Percentiles rank a stretch among this genome's conserved stretches.
phyloP scores from a whole-genome alignment of 2,113 vertebrate genomes.

The Trichomycterus rosablanca region DNA sequence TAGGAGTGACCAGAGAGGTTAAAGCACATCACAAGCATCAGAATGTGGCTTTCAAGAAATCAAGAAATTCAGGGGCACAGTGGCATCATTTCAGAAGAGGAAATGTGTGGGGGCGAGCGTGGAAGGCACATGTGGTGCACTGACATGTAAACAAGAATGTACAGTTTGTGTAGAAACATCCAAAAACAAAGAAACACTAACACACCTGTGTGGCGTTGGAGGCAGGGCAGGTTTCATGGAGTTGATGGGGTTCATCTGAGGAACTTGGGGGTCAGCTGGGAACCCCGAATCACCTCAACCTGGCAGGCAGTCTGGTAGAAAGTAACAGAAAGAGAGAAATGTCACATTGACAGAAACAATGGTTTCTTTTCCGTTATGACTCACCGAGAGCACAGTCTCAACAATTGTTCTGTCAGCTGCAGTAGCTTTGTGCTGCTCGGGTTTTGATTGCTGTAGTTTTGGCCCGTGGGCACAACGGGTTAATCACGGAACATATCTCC shows the following conservation, averaged over 20 bases:
- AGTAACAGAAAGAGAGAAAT: conserved; percentile 26
- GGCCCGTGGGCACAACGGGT: conserved; percentile 25
- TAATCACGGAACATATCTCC: conserved; percentile 32
- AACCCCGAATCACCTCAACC: conserved; percentile 57
- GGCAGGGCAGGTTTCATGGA: conserved; percentile 92
- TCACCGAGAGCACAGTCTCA: conserved; percentile 19
- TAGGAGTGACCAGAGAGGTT: no score
- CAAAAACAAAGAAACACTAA: not conserved
- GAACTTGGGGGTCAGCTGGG: conserved; percentile 62
- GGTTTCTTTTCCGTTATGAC: conserved; percentile 8
- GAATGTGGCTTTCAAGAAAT: no score
- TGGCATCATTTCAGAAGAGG: conserved; percentile 22
- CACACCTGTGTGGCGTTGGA: conserved; percentile 84
- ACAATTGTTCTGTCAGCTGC: not conserved
- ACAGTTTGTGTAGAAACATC: no score
- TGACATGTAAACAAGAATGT: not conserved
- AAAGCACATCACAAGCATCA: no score
- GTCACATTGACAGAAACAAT: conserved; percentile 9
- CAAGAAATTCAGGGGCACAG: conserved; percentile 14
- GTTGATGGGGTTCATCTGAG: conserved; percentile 89
- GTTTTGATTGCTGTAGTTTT: conserved; percentile 13
- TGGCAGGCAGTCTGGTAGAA: conserved; percentile 54
- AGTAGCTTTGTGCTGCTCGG: conserved; percentile 10
- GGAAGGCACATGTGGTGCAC: not conserved
- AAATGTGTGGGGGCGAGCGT: conserved; percentile 25